Evolutionary conservation across 2,888 invertebrate species (phyloP).

Genomic region (Tolmerus cingulatus): DNA sequence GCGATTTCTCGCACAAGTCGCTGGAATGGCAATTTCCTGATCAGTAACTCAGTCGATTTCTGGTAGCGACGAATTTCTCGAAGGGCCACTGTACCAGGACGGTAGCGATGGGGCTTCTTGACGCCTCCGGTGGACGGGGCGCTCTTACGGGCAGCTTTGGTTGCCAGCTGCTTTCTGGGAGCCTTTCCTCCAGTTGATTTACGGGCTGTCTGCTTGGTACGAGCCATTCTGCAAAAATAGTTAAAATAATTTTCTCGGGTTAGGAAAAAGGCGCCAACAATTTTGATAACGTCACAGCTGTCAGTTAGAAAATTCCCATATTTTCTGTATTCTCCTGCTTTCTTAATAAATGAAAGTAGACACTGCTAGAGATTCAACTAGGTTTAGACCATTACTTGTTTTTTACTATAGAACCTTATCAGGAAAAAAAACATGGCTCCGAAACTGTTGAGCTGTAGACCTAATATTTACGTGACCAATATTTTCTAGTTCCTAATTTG

Average conservation of each 20-base stretch:
- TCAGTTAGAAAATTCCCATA: neutral
- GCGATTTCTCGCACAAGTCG: constrained; percentile 96
- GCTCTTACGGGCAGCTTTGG: constrained; percentile 94
- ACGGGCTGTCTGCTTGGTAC: constrained; percentile 97
- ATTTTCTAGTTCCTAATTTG: neutral
- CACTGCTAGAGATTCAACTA: neutral
- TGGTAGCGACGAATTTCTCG: constrained; percentile 97
- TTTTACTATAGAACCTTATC: neutral
- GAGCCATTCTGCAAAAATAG: constrained; percentile 75
- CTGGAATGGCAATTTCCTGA: constrained; percentile 95
- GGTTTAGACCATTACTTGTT: neutral
- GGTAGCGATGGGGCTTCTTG: constrained; percentile 96
- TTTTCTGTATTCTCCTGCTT: neutral
- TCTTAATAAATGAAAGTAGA: neutral
- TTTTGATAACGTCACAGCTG: neutral
- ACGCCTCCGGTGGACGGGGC: constrained; percentile 95
- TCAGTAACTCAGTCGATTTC: constrained; percentile 93
- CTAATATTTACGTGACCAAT: neutral
- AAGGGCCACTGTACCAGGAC: constrained; percentile 95
- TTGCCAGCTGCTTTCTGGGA: constrained; percentile 92
- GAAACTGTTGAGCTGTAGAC: too few species aligned
- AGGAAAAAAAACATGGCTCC: neutral
- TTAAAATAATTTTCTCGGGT: neutral
- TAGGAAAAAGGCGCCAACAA: neutral
- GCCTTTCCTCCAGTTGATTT: constrained; percentile 98